These are phyloP conservation scores for Lamproptera curius DNA, from an alignment of 2,888 invertebrate genomes.

Conservation along the genomic window DNA sequence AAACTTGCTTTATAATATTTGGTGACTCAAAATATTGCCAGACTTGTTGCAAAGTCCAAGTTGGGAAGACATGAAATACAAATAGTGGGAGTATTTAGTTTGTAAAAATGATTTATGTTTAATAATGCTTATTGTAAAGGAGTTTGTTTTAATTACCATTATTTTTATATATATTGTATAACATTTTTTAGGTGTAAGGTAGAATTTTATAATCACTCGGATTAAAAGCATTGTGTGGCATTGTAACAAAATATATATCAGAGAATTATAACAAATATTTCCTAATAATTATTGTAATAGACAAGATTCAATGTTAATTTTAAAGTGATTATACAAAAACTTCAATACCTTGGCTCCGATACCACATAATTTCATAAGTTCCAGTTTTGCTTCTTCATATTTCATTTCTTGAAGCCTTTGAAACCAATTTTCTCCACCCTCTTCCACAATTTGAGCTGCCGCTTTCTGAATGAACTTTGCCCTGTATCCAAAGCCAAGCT, in stretches of 20 bases:
- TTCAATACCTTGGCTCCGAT: constrained; percentile 92
- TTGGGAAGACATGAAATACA: too few species aligned
- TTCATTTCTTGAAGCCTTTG: constrained; percentile 79
- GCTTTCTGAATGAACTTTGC: constrained; percentile 91
- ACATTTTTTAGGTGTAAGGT: too few species aligned
- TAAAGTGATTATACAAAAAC: not conserved
- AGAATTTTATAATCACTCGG: too few species aligned
- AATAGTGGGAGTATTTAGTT: too few species aligned
- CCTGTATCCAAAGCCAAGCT: constrained; percentile 91
- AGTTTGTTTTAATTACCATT: too few species aligned
- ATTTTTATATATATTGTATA: too few species aligned
- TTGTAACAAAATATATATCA: not conserved
- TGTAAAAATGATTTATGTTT: too few species aligned
- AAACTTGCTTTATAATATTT: too few species aligned
- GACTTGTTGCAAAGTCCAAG: too few species aligned
- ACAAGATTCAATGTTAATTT: not conserved
- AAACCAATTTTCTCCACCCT: constrained; percentile 87
- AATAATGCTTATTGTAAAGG: too few species aligned
- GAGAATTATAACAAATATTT: not conserved
- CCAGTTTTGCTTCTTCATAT: constrained; percentile 85
- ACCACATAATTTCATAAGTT: constrained; percentile 89
- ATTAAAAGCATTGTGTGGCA: too few species aligned
- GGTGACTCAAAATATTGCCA: too few species aligned
- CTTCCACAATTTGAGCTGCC: constrained; percentile 81
- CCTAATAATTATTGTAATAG: not conserved